Conservation (phyloP, 2,113 vertebrate genomes). For the Ramphastos sulfuratus region DNA sequence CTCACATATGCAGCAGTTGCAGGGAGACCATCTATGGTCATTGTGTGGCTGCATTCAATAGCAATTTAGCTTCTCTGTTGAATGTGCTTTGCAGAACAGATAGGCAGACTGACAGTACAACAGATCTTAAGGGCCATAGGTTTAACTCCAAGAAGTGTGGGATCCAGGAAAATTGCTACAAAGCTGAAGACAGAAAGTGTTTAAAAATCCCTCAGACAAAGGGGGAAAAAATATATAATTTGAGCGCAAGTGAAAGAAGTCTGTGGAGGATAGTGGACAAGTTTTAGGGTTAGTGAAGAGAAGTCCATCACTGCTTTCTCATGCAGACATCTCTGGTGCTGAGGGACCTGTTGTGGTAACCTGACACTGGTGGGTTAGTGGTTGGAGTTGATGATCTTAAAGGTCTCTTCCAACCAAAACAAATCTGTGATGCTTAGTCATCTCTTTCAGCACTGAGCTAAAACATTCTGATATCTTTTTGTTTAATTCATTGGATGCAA, state of each 20-base stretch:
- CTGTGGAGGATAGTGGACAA: neutral
- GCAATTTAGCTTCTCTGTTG: neutral
- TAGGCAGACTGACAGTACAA: neutral
- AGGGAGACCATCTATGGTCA: neutral
- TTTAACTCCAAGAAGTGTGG: neutral
- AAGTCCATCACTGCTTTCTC: too few species aligned
- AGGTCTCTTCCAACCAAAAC: too few species aligned
- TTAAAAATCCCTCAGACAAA: neutral
- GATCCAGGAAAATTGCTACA: neutral
- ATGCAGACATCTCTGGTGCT: too few species aligned
- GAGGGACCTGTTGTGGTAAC: too few species aligned
- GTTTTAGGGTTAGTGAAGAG: too few species aligned
- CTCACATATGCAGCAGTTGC: neutral
- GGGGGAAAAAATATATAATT: neutral
- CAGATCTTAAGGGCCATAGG: neutral
- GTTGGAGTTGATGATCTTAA: too few species aligned
- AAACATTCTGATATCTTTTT: neutral
- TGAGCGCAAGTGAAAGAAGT: neutral
- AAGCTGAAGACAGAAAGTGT: neutral
- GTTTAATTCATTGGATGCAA: neutral
- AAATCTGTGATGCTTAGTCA: neutral
- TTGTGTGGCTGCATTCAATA: neutral
- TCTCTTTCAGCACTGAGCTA: neutral
- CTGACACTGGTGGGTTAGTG: too few species aligned
- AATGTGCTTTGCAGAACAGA: neutral